Base-by-base conservation (phyloP, 92 coral and sea anemone species). In the Phenganax marumi region DNA sequence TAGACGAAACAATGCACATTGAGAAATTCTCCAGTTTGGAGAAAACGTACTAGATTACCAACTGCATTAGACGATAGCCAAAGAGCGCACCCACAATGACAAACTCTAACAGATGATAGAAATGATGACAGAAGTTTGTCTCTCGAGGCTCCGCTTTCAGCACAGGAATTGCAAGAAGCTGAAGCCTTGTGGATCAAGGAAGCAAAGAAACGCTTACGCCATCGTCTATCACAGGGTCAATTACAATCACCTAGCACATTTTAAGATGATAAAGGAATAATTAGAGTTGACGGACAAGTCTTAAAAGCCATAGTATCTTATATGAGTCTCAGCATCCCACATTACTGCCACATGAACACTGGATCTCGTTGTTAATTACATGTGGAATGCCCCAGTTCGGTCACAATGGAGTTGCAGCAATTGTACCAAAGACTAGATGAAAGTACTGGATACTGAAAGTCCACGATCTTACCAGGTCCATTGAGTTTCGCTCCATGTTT, bases 11-110 rank as follows among this genome's bases (percentile, higher is more conserved):
- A 10, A 78, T 89, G 43, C 49, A 83, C 66, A 71, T 77, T 23
- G 46, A 48, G 79, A 87, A 71, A 75, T 78, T 86, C 58, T 86
- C 90, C 18, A 86, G 70, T 74, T 89, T 88, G 86, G 84, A 90
- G 80, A 84, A 69, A 19, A 86, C 86, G 6, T 24, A 86, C 52
- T 69, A 89, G 73, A 79, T 77, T 9, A 86, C 90, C 13, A 90
- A 88, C 21, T 66, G 71, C 23, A 51, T 76, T 50, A 76, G 39
- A 50, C 51, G 81, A 53, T 62, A 43, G 53, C 22, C 65, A 52
- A 33, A 76, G n/a, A n/a, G n/a, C n/a, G n/a, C n/a, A 76, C 19
- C 19, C 63, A 51, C 70, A 66, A 10, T 11, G 21, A 21, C 48
- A 55, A n/a, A 57, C 56, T 58, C 48, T 16, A 68, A 25, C 75